Evolutionary conservation across 1,140 invertebrate species (phyloP), one percentile per base, ranked within the genome.

Genomic region (Pantala flavescens): DNA sequence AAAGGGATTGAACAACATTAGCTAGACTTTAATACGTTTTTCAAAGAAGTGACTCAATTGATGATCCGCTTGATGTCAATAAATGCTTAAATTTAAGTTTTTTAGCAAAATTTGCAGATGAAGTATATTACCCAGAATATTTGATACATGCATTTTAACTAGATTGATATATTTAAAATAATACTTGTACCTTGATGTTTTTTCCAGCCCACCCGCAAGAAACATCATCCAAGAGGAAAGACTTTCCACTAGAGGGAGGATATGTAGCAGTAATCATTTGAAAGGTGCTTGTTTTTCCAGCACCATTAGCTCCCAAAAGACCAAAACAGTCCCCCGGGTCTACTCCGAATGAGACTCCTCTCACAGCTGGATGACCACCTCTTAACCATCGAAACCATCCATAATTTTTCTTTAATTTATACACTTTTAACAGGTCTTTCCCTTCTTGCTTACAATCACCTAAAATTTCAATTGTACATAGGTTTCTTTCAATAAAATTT

Each of bases 241-340:
- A 88, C 79, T 85, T 82, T n/a, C 92, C 92, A 36, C 80, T 81
- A 16, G 90, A 87, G 12, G 89, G 82, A 43, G 82, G 77, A 70
- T 89, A 84, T 80, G 93, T 92, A 19, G 95, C 95, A 0, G 94
- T 96, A 75, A 96, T 82, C 91, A 96, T 95, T 81, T 92, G 91
- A 80, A 96, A 96, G 0, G 92, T 94, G 5, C 91, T 91, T 0
- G 94, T 95, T 84, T 94, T 92, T 2, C 88, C 90, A 42, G 92
- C 92, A n/a, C 93, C 93, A 82, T 96, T 96, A 2, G 93, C 87
- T 12, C 96, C 96, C 28, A 98, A 84, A 43, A 98, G 82, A 0
- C 95, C 95, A 82, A 97, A 97, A 80, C 94, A 97, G 84, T 97
- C 91, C 10, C 85, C 85, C 28, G 81, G 76, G 12, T 81, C 77